A percentile compares a stretch with the other conserved stretches of the same genome.
phyloP scores from a whole-genome alignment of 2,113 vertebrate genomes.

The Carettochelys insculpta region DNA sequence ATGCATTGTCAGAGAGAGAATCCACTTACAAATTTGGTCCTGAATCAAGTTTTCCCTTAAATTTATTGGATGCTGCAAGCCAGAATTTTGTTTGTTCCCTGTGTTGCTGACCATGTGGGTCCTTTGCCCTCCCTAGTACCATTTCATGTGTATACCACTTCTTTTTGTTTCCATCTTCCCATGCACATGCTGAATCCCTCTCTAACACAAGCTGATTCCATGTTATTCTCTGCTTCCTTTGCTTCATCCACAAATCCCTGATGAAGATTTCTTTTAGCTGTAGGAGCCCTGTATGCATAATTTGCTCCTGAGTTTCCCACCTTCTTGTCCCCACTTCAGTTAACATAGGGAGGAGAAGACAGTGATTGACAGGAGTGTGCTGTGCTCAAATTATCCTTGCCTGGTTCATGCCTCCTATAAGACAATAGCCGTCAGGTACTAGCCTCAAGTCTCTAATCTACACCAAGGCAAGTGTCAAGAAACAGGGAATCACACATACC shows the following conservation, averaged over 20 bases:
- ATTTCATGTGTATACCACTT: not conserved
- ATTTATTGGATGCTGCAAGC: not conserved
- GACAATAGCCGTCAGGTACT: fast-evolving
- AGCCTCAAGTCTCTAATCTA: not conserved
- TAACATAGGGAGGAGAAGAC: not conserved
- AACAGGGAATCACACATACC: not conserved
- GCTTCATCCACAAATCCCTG: not conserved
- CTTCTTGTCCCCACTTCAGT: not conserved
- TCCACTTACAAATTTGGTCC: not conserved
- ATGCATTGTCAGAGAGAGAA: not conserved
- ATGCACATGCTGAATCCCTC: not conserved
- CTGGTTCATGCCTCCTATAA: not conserved
- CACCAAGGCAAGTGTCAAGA: not conserved
- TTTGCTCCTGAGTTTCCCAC: not conserved
- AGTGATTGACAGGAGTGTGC: not conserved
- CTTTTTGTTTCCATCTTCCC: not conserved
- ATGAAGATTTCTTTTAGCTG: not conserved
- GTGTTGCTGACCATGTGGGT: not conserved
- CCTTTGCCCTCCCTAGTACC: not conserved
- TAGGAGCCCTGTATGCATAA: not conserved
- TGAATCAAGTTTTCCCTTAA: not conserved
- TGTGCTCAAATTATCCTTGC: not conserved
- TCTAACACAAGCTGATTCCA: not conserved
- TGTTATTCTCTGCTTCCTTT: not conserved
- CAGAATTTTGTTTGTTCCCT: not conserved